phyloP scores from a whole-genome alignment of 2,113 vertebrate genomes.

The Paralichthys olivaceus region DNA sequence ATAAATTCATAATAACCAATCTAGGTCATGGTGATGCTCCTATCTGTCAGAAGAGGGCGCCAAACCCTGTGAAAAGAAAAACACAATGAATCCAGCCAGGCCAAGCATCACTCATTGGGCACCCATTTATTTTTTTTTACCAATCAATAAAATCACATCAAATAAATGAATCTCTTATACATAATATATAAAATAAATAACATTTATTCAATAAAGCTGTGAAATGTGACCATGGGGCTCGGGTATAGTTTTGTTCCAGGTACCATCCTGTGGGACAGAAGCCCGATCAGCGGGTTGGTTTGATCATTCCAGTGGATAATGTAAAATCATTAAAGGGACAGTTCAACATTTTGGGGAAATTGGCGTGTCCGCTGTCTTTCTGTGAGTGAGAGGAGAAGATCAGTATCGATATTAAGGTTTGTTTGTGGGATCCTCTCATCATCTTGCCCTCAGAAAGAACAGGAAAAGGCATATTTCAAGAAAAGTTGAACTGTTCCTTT shows the following conservation, averaged over 20 bases:
- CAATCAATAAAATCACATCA: constrained; percentile 60
- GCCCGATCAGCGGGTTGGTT: not conserved
- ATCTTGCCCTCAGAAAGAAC: not conserved
- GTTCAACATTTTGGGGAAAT: constrained; percentile 1
- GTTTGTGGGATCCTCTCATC: not conserved
- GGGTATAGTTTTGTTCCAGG: constrained; percentile 19
- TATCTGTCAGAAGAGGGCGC: constrained; percentile 31
- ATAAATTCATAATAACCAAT: not conserved
- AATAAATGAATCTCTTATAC: constrained; percentile 47
- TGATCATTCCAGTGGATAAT: constrained; percentile 13
- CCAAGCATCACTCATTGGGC: constrained; percentile 38
- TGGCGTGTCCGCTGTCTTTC: not conserved
- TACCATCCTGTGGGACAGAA: not conserved
- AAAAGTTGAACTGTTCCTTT: constrained; percentile 12
- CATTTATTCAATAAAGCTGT: constrained; percentile 65
- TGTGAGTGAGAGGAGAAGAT: not conserved
- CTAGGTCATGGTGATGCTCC: constrained; percentile 7
- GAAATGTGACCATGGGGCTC: constrained; percentile 36
- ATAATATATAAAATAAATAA: constrained; percentile 69
- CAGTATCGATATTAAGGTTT: not conserved
- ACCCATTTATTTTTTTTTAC: constrained; percentile 67
- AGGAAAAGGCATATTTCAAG: not conserved
- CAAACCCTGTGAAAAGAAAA: constrained; percentile 17
- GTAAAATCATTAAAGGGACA: constrained; percentile 1
- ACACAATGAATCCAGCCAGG: constrained; percentile 1